phyloP scores from a whole-genome alignment of 2,888 invertebrate genomes.

The Axea sp. region DNA sequence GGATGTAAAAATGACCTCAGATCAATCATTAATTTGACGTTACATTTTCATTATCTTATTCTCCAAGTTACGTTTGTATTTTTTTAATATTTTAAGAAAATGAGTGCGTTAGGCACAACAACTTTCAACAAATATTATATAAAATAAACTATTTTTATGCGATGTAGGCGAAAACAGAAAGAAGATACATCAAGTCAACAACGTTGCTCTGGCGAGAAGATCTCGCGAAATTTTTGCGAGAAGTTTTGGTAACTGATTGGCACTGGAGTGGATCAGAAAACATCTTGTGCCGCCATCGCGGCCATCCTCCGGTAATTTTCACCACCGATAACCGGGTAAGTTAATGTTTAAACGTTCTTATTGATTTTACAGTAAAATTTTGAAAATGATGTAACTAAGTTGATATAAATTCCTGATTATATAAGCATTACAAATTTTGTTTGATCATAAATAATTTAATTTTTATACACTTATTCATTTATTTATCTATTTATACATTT shows the following conservation, averaged over 20 bases:
- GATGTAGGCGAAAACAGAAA: slow-evolving; percentile 19
- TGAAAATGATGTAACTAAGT: too few relatives aligned
- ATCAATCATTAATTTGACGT: slow-evolving; percentile 5
- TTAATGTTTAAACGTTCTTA: too few relatives aligned
- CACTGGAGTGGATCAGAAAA: slow-evolving; percentile 55
- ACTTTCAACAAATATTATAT: too few relatives aligned
- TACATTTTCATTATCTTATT: slow-evolving; percentile 8
- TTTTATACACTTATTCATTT: too few relatives aligned
- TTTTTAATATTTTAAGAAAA: too few relatives aligned
- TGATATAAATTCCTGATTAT: too few relatives aligned
- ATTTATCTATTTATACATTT: too few relatives aligned
- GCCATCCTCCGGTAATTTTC: slow-evolving; percentile 48
- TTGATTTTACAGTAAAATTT: too few relatives aligned
- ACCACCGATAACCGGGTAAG: slow-evolving; percentile 51
- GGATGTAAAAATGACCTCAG: not conserved
- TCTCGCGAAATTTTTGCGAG: slow-evolving; percentile 28
- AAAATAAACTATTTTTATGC: slow-evolving; percentile 16
- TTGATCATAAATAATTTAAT: too few relatives aligned
- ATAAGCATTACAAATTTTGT: too few relatives aligned
- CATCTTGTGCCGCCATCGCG: slow-evolving; percentile 53
- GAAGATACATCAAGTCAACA: slow-evolving; percentile 18
- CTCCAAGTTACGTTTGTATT: not conserved
- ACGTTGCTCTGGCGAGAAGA: slow-evolving; percentile 13
- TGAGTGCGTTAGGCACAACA: not conserved
- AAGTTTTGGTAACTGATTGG: slow-evolving; percentile 45